Evolutionary conservation across 1,140 invertebrate genomes (phyloP), one percentile per base, ranked within the genome.

Genomic region (Drosophila miranda): DNA sequence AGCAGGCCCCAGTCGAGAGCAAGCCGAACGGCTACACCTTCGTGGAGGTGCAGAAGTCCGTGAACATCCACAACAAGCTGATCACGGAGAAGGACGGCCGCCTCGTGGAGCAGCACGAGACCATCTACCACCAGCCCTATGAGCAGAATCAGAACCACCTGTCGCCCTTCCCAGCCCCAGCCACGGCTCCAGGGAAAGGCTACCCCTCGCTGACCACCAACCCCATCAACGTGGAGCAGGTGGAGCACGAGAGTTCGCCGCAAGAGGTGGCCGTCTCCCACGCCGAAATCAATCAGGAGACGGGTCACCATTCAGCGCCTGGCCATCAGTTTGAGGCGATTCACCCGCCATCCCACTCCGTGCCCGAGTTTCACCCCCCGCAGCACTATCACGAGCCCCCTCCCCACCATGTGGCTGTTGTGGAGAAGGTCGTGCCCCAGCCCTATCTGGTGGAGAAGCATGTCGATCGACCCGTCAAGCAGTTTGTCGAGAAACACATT

Each of bases 1-100:
- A 52, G 1, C 63, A 69, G 16, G 16, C 16, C 16, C 16, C 16
- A 21, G 41, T 54, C 11, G 42, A 59, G 34, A 58, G 58, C 5
- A 79, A 86, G 30, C 72, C 81, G 3, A 80, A 79, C 54, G 91
- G 91, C 34, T 92, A 91, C 51, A 93, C 92, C 14, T 83, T 92
- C 43, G 92, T 94, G 0, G 93, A 94, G 90, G 89, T 94, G 21
- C 93, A 94, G 74, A 91, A 94, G 79, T 94, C 93, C 3, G 89
- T 94, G 21, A 90, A 90, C 26, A 90, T 90, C 3, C 90, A 90
- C 62, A 90, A 90, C 52, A 90, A 90, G 26, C 64, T 90, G 7
- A 90, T 90, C 11, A 87, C 88, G 1, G 89, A 90, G 61, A 89
- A 90, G 44, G 86, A 90, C 13, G 89, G 89, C 0, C 70, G 71